A percentile compares a stretch with the other conserved stretches of the same genome.
phyloP scores from a whole-genome alignment of 2,797 vertebrate species.

The Malacoctenus gilli region DNA sequence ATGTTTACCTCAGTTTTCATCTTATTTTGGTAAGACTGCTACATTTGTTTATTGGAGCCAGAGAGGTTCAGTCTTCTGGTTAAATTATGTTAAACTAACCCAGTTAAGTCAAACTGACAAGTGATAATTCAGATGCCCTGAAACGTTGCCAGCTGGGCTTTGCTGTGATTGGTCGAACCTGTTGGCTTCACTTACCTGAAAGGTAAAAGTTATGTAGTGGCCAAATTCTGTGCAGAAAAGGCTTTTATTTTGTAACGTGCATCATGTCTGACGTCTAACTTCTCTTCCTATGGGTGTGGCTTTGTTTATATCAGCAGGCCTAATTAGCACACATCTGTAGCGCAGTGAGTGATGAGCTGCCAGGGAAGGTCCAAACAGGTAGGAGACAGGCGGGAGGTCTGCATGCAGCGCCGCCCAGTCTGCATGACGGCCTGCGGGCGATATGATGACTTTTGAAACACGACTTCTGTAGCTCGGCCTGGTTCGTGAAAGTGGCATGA shows the following conservation, averaged over 20 bases:
- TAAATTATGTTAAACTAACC: too few species aligned
- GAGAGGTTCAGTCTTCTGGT: too few species aligned
- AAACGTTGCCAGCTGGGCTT: too few species aligned
- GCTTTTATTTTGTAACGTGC: constrained; percentile 5
- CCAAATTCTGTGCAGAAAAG: constrained; percentile 5
- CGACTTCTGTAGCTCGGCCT: constrained; percentile 26
- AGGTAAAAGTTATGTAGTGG: too few species aligned
- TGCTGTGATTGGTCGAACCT: too few species aligned
- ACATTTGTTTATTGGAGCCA: too few species aligned
- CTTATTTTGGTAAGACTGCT: too few species aligned
- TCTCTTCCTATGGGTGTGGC: constrained; percentile 55
- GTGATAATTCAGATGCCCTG: too few species aligned
- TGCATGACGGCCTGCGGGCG: constrained; percentile 57
- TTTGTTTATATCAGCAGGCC: constrained; percentile 66
- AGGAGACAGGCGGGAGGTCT: constrained; percentile 64
- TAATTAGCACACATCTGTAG: constrained; percentile 67
- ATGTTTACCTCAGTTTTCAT: too few species aligned
- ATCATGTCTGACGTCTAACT: constrained; percentile 24
- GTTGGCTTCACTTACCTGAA: too few species aligned
- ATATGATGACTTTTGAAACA: constrained; percentile 39
- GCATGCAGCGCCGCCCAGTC: constrained; percentile 62
- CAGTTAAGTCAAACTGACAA: too few species aligned
- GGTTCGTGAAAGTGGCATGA: constrained; percentile 54
- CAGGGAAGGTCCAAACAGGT: constrained; percentile 60
- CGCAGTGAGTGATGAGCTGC: constrained; percentile 65